A percentile compares a stretch with the other conserved stretches of the same genome.
These are phyloP conservation scores for Caenorhabditis auriculariae DNA, from an alignment of 2,888 invertebrate species.

Conservation along the genomic window DNA sequence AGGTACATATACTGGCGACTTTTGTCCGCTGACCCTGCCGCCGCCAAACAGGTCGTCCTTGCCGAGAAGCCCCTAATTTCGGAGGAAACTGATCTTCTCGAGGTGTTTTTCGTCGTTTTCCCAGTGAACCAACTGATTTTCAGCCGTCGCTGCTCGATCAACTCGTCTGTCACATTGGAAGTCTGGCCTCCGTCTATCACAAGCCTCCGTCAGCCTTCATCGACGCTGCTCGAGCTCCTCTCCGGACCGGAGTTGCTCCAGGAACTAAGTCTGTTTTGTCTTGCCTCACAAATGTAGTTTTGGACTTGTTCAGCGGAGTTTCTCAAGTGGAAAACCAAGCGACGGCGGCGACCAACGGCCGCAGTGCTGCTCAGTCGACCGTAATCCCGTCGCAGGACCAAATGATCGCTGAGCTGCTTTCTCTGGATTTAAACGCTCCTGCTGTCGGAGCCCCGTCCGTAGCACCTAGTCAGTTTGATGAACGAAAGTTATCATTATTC, in stretches of 20 bases:
- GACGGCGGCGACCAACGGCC: conserved; percentile 11
- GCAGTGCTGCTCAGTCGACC: conserved; percentile 17
- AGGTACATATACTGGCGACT: conserved; percentile 96
- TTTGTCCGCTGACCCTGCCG: conserved; percentile 95
- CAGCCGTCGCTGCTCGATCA: conserved; percentile 97
- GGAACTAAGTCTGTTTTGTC: too few species aligned
- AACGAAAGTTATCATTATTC: too few species aligned
- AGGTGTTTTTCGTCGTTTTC: conserved; percentile 1
- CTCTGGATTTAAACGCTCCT: conserved; percentile 84
- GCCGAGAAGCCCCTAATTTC: conserved; percentile 98
- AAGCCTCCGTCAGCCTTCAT: conserved; percentile 98
- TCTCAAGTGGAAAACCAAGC: conserved; percentile 17
- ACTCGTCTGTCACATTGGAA: conserved; percentile 93
- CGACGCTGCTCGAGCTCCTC: conserved; percentile 73
- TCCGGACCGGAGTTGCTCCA: too few species aligned
- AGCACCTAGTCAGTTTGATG: too few species aligned
- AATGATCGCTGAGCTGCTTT: conserved; percentile 90
- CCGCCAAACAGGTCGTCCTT: conserved; percentile 93
- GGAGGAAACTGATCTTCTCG: conserved; percentile 69
- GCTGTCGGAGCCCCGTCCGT: conserved; percentile 61
- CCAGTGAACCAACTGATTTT: too few species aligned
- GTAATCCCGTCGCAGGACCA: conserved; percentile 79
- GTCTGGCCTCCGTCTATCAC: conserved; percentile 95
- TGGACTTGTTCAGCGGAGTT: conserved; percentile 16
- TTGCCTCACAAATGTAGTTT: too few species aligned